Conservation (phyloP, 1,140 invertebrate genomes). For the Panonychus citri region DNA sequence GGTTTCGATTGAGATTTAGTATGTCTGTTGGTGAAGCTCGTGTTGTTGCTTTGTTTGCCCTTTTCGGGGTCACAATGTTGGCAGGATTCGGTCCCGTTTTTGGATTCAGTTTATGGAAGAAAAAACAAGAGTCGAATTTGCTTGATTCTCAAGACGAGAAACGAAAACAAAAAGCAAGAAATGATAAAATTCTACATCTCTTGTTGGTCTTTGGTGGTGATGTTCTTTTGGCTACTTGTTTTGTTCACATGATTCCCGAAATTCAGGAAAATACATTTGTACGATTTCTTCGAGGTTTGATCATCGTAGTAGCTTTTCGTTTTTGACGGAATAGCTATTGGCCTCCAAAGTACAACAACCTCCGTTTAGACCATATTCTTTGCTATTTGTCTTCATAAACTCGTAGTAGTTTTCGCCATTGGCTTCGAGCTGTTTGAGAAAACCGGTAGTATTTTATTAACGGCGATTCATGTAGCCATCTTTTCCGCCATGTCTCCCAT, state of each 20-base stretch:
- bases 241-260: slow-evolving; percentile 61
- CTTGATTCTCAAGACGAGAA: too few species aligned
- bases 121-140: too few species aligned
- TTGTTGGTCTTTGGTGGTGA: slow-evolving; percentile 60
- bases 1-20: too few species aligned
- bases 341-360: slow-evolving; percentile 35
- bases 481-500: not conserved
- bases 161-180: too few species aligned
- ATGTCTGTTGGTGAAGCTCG: too few species aligned
- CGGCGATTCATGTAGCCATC: not conserved
- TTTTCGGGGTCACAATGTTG: too few species aligned
- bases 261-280: slow-evolving; percentile 31
- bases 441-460: not conserved
- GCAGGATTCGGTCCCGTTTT: too few species aligned
- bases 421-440: not conserved
- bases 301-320: slow-evolving; percentile 35
- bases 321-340: slow-evolving; percentile 66
- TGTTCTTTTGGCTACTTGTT: slow-evolving; percentile 53
- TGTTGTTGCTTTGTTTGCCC: too few species aligned
- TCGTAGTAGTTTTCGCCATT: not conserved
- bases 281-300: slow-evolving; percentile 7
- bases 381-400: slow-evolving; percentile 54
- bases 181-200: slow-evolving; percentile 19
- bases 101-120: too few species aligned
- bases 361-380: slow-evolving; percentile 53